Conservation (phyloP, 2,113 vertebrate species). For the Casuarius casuarius region DNA sequence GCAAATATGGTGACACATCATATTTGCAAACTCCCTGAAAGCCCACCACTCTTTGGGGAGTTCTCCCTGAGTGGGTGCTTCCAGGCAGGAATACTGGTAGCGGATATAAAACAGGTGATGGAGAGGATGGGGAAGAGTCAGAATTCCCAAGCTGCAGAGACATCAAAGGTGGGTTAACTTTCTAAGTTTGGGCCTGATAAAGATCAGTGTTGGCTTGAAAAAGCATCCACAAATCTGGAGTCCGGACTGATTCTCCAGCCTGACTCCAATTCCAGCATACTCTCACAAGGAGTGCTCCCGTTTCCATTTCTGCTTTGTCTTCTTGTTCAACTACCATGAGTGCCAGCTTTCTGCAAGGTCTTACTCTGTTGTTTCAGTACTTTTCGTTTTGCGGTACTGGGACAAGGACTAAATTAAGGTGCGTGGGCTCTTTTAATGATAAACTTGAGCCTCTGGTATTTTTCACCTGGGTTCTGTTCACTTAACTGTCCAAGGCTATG, state of each 20-base stretch:
- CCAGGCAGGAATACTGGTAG: neutral
- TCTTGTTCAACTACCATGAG: neutral
- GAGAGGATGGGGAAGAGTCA: too few species aligned
- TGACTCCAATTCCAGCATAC: neutral
- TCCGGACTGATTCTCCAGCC: neutral
- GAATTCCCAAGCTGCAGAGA: neutral
- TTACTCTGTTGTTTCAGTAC: slow-evolving; percentile 43
- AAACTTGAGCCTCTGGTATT: slow-evolving; percentile 6
- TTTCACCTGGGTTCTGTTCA: neutral
- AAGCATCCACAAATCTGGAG: neutral
- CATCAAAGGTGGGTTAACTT: neutral
- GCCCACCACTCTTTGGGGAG: neutral
- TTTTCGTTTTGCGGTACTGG: slow-evolving; percentile 13
- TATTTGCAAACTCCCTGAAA: neutral
- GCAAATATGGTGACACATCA: neutral
- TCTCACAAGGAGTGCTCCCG: neutral
- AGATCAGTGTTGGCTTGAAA: neutral
- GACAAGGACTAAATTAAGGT: slow-evolving; percentile 14
- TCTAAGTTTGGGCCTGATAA: neutral
- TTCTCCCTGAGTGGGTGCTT: neutral
- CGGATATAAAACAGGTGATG: neutral
- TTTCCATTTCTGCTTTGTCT: neutral
- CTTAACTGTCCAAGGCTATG: neutral
- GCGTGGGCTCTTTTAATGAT: neutral
- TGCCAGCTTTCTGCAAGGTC: neutral